These are phyloP conservation scores for Heteronetta atricapilla DNA, from an alignment of 2,113 vertebrate species.

Conservation along the genomic window DNA sequence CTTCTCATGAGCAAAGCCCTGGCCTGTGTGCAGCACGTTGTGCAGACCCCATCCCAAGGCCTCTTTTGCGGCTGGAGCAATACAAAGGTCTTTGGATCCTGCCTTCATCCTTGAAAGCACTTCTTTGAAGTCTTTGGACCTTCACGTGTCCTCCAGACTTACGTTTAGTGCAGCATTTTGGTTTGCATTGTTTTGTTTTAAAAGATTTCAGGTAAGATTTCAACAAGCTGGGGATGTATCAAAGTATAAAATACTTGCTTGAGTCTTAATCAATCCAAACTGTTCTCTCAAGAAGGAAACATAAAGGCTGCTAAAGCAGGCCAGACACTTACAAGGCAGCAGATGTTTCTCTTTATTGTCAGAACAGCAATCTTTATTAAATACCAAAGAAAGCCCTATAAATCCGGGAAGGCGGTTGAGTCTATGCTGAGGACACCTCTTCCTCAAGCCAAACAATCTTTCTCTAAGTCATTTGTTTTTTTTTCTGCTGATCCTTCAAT, in stretches of 20 bases:
- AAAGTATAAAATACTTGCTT: slow-evolving; percentile 17
- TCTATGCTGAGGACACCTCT: slow-evolving; percentile 33
- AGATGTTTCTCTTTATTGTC: slow-evolving; percentile 69
- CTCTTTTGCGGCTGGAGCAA: neutral
- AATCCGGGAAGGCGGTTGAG: slow-evolving; percentile 41
- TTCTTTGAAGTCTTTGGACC: slow-evolving; percentile 43
- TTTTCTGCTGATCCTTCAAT: slow-evolving; percentile 10
- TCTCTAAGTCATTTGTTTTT: slow-evolving; percentile 19
- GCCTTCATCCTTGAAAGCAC: neutral
- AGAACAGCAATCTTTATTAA: slow-evolving; percentile 61
- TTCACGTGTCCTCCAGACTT: slow-evolving; percentile 37
- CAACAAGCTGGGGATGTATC: neutral
- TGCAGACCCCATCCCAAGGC: neutral
- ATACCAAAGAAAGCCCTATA: slow-evolving; percentile 62
- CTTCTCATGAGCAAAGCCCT: neutral
- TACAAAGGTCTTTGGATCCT: neutral
- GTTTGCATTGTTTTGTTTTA: neutral
- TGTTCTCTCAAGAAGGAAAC: slow-evolving; percentile 31
- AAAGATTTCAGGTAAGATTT: slow-evolving; percentile 58
- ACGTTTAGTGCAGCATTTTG: neutral
- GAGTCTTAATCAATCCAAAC: slow-evolving; percentile 55
- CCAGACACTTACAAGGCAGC: slow-evolving; percentile 30
- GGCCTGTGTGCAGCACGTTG: neutral
- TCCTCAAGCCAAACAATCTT: slow-evolving; percentile 33
- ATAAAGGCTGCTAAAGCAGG: neutral